A percentile compares a stretch with the other conserved stretches of the same genome.
Conservation (phyloP, 2,113 vertebrate species). For the Hyla sarda region DNA sequence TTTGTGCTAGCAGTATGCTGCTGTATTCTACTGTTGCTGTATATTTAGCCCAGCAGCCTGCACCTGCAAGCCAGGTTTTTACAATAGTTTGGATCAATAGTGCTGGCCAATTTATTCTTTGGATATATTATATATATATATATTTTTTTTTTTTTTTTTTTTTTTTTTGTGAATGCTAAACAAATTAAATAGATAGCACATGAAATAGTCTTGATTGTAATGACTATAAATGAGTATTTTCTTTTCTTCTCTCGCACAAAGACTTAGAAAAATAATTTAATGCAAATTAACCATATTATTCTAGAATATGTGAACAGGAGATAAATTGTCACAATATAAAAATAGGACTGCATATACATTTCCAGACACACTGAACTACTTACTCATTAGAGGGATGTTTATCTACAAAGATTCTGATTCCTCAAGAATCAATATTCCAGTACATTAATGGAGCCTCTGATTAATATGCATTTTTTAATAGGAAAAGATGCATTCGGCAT, state of each 20-base stretch:
- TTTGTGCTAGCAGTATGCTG: too few relatives aligned
- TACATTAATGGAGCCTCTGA: slow-evolving; percentile 53
- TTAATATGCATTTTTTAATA: slow-evolving; percentile 65
- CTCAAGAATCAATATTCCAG: slow-evolving; percentile 52
- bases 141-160: too few relatives aligned
- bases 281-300: slow-evolving; percentile 53
- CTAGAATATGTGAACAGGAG: slow-evolving; percentile 42
- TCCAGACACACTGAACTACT: slow-evolving; percentile 28
- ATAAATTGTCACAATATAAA: slow-evolving; percentile 53
- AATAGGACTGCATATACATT: slow-evolving; percentile 51
- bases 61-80: too few relatives aligned
- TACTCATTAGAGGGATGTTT: slow-evolving; percentile 55
- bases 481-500: slow-evolving; percentile 60
- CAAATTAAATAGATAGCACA: background rate
- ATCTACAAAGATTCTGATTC: slow-evolving; percentile 43
- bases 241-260: slow-evolving; percentile 7
- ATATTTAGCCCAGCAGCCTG: too few relatives aligned
- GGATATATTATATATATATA: too few relatives aligned
- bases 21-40: too few relatives aligned
- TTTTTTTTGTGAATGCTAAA: background rate
- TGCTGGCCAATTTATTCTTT: too few relatives aligned
- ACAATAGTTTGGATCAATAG: too few relatives aligned
- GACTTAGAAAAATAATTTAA: slow-evolving; percentile 35
- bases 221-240: slow-evolving; percentile 39
- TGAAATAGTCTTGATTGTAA: slow-evolving; percentile 18